Evolutionary conservation across 1,140 invertebrate species (phyloP).

Genomic region (Drosophila prosaltans): DNA sequence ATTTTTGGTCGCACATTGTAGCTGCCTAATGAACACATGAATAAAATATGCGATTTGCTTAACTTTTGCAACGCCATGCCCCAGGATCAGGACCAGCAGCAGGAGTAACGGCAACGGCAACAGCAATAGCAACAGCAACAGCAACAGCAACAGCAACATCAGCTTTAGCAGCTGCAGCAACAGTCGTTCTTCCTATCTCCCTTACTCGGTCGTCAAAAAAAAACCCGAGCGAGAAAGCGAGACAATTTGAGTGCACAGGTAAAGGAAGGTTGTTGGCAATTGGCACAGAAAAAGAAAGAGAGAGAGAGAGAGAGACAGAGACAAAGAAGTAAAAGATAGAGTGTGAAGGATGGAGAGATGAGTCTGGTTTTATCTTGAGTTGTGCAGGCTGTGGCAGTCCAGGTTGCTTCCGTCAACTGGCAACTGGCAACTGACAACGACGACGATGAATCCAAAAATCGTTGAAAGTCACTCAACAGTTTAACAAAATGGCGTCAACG

Average conservation of each 20-base stretch:
- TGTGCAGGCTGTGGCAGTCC: constrained; percentile 44
- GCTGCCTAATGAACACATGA: constrained; percentile 81
- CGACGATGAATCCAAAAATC: constrained; percentile 66
- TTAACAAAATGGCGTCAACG: constrained; percentile 53
- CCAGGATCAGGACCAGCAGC: constrained; percentile 28
- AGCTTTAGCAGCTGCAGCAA: constrained; percentile 26
- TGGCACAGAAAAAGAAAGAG: not conserved
- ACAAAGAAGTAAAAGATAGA: no score
- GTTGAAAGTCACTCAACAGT: constrained; percentile 79
- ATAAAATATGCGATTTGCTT: constrained; percentile 82
- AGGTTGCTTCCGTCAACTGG: constrained; percentile 58
- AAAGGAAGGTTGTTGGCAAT: not conserved
- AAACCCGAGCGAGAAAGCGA: not conserved
- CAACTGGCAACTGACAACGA: constrained; percentile 20
- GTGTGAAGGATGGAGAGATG: constrained; percentile 22
- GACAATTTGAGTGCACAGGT: constrained; percentile 19
- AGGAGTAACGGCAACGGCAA: constrained; percentile 27
- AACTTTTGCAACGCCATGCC: constrained; percentile 73
- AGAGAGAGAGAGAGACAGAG: not conserved
- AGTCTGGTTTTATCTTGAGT: constrained; percentile 63
- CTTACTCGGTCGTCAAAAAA: not conserved
- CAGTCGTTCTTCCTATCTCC: constrained; percentile 33
- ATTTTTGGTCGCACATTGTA: constrained; percentile 82
- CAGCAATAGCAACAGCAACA: not conserved
- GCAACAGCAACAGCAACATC: not conserved